These are phyloP conservation scores for Amyelois transitella DNA, from an alignment of 1,140 invertebrate species.

Conservation along the genomic window DNA sequence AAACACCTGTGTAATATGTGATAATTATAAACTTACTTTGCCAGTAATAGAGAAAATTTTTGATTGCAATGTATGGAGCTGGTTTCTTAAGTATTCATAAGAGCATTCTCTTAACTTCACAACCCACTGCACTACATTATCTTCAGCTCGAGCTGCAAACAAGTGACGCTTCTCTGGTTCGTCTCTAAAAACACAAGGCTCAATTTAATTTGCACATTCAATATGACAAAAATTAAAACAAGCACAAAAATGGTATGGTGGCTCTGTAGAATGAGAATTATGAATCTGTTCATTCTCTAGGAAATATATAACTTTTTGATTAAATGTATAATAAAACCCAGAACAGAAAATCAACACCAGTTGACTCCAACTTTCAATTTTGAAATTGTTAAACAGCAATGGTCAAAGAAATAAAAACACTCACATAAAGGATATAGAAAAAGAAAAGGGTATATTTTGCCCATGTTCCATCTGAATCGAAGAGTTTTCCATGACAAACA, in stretches of 20 bases:
- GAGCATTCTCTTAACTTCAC: constrained; percentile 75
- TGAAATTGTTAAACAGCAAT: neutral
- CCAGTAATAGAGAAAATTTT: constrained; percentile 77
- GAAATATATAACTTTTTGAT: too few relatives aligned
- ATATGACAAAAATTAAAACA: too few relatives aligned
- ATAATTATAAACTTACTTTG: constrained; percentile 69
- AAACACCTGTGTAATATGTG: neutral
- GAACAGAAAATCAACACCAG: too few relatives aligned
- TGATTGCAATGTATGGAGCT: constrained; percentile 76
- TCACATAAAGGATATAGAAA: constrained; percentile 78
- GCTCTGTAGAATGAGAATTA: too few relatives aligned
- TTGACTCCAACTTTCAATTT: too few relatives aligned
- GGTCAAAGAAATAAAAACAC: constrained; percentile 20
- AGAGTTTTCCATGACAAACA: constrained; percentile 82
- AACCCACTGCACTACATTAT: constrained; percentile 78
- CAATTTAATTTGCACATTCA: neutral
- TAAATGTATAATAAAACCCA: too few relatives aligned
- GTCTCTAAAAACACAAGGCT: constrained; percentile 57
- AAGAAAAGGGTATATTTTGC: constrained; percentile 78
- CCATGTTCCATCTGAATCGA: constrained; percentile 77
- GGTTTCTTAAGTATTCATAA: constrained; percentile 77
- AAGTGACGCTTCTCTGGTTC: constrained; percentile 80
- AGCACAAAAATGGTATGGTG: too few relatives aligned
- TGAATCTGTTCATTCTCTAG: too few relatives aligned
- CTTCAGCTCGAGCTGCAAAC: constrained; percentile 78